A percentile compares a stretch with the other conserved stretches of the same genome.
These are phyloP conservation scores for Geococcyx californianus DNA, from an alignment of 2,113 vertebrate species.

Conservation along the genomic window DNA sequence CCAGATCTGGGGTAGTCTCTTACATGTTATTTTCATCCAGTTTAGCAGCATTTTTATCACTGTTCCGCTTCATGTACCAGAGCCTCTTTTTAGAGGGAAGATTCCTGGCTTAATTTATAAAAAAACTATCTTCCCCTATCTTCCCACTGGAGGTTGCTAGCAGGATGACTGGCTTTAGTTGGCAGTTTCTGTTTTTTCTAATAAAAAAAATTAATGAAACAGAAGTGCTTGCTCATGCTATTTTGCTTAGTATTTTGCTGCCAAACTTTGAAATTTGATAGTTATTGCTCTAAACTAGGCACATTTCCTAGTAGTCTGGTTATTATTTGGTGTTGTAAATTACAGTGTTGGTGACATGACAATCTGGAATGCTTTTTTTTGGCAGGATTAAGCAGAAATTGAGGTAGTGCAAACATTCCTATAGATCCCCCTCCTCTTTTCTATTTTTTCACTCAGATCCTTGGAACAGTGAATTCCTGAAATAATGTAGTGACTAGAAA, in stretches of 20 bases:
- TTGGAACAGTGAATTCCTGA: neutral
- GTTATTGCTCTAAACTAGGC: neutral
- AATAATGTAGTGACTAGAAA: neutral
- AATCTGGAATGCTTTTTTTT: neutral
- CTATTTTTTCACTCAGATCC: neutral
- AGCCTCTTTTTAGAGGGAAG: neutral
- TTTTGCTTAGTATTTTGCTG: slow-evolving; percentile 35
- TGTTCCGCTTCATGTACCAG: neutral
- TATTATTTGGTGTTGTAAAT: slow-evolving; percentile 1
- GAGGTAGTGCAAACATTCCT: neutral
- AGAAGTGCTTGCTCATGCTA: neutral
- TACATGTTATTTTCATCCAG: neutral
- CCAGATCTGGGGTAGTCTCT: neutral
- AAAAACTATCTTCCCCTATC: too few relatives aligned
- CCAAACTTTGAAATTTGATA: slow-evolving; percentile 4
- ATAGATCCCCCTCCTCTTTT: neutral
- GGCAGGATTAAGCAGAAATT: neutral
- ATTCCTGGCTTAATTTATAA: slow-evolving; percentile 13
- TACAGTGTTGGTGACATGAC: neutral
- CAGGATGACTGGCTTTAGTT: slow-evolving; percentile 1
- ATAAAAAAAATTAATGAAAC: neutral
- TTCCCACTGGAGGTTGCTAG: neutral
- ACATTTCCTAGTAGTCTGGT: neutral
- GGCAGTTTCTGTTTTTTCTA: neutral
- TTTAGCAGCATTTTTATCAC: neutral